Base-by-base conservation (phyloP, 1,140 invertebrate genomes). In the Amyelois transitella region DNA sequence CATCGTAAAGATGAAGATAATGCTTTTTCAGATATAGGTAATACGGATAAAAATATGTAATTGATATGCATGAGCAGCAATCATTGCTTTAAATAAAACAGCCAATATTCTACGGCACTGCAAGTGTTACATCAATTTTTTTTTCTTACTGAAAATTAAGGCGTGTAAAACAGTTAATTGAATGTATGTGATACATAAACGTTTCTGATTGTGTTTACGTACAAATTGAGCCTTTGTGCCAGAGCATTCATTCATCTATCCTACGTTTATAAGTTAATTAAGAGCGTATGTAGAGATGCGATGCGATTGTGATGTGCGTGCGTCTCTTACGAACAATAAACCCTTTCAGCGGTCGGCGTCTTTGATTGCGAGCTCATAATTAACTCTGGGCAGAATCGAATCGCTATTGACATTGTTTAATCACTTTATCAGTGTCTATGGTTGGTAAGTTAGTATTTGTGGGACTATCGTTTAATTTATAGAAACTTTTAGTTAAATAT, bases 181-280 rank as follows among this genome's bases (percentile, higher is more conserved):
- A n/a, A n/a, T n/a, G n/a, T n/a, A n/a, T n/a, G n/a, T n/a, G n/a
- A n/a, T n/a, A n/a, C n/a, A n/a, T n/a, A n/a, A n/a, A n/a, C n/a
- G n/a, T n/a, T 32, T 32, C 10, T 32, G 12, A 10, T 10, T 32
- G 25, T 32, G 25, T 12, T 32, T 38, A 6, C n/a, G n/a, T 38
- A 38, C 32, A 38, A 38, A 38, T 38, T 21, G 53, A 38, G 20
- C 18, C 28, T 51, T 64, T 59, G 60, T 63, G 22, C 44, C 7
- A 12, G 53, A 61, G 56, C 52, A 62, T 62, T 63, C 55, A 65
- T 55, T 60, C 65, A 57, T 64, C 43, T 77, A 68, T 77, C 57
- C 64, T 52, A 56, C 62, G 59, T 74, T 78, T 73, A 75, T 75
- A 69, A 76, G 72, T 72, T 80, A 81, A 81, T 81, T 78, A 78